Evolutionary conservation across 1,140 invertebrate species (phyloP), one percentile per base, ranked within the genome.

Genomic region (Saccostrea glomerata): DNA sequence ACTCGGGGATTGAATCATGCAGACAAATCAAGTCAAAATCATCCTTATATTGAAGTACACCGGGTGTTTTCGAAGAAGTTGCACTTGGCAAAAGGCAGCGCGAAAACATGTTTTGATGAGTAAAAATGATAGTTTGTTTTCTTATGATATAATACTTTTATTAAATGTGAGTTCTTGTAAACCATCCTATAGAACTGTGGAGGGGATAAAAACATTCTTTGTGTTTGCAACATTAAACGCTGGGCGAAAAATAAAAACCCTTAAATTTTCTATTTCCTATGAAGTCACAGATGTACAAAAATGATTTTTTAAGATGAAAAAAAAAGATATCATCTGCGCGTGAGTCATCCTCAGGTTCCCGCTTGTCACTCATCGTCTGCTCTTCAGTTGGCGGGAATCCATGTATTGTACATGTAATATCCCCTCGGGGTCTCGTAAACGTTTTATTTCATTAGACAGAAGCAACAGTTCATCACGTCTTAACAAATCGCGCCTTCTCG

Each of bases 341-440:
- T 77, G 70, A 77, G 70, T 77, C 70, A 77, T 77, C 30, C 25
- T 9, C 15, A 77, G 23, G 70, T 77, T 30, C 23, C 25, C 25
- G 70, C 6, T 77, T 25, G 70, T 77, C 70, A 77, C 70, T 30
- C 23, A 77, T 77, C 70, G 70, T 30, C 70, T 77, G 70, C 70
- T 15, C 70, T 30, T 25, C 30, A 30, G 7, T 77, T 77, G 70
- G 70, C 70, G 70, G 70, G 70, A 77, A 77, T 77, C 70, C 70
- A 77, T 77, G 70, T 77, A 30, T 15, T 25, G 25, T 77, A 23
- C 23, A 77, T 77, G 70, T 77, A 30, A 25, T 25, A 36, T 77
- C 70, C n/a, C 70, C 70, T 15, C 25, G 23, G 30, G 70, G 70
- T 77, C 70, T 30, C 23, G 12, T 40, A 25, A 25, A 15, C 23